phyloP scores from a whole-genome alignment of 1,140 invertebrate species.

The Drosophila grimshawi region DNA sequence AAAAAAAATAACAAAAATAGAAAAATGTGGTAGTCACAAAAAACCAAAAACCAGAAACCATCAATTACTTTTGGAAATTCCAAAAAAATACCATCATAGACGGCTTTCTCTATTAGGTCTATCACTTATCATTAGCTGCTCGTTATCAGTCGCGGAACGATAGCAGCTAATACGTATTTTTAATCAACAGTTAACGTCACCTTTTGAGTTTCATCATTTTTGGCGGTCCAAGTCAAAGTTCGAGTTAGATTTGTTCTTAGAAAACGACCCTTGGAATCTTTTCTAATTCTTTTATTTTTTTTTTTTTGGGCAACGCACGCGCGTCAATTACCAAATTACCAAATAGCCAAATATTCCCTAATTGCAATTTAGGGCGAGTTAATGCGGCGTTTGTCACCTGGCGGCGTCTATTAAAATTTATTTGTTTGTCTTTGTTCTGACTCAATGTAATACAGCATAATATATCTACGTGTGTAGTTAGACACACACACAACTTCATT shows the following conservation, averaged over 20 bases:
- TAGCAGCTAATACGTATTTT: slow-evolving; percentile 12
- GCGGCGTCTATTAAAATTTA: slow-evolving; percentile 71
- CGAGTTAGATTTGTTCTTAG: slow-evolving; percentile 14
- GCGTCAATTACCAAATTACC: slow-evolving; percentile 55
- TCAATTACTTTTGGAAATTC: slow-evolving; percentile 19
- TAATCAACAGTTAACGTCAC: not conserved
- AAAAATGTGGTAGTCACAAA: not conserved
- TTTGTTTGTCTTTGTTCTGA: slow-evolving; percentile 61
- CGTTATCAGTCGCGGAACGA: slow-evolving; percentile 33
- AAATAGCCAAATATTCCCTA: slow-evolving; percentile 62
- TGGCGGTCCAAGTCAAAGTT: not conserved
- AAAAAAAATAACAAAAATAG: not conserved
- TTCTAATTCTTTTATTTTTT: not conserved
- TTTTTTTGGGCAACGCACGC: slow-evolving; percentile 9
- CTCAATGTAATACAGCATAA: slow-evolving; percentile 37
- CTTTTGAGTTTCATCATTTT: not conserved
- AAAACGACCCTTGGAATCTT: slow-evolving; percentile 11
- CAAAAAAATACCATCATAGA: not conserved
- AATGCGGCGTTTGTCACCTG: slow-evolving; percentile 66
- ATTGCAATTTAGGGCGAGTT: slow-evolving; percentile 70
- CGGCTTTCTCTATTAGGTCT: not conserved
- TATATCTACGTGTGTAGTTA: slow-evolving; percentile 8
- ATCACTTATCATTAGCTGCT: slow-evolving; percentile 11
- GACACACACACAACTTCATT: not conserved
- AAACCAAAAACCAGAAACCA: not conserved